Evolutionary conservation across 2,113 vertebrate species (phyloP), one percentile per base, ranked within the genome.

Genomic region (Emberiza fucata): DNA sequence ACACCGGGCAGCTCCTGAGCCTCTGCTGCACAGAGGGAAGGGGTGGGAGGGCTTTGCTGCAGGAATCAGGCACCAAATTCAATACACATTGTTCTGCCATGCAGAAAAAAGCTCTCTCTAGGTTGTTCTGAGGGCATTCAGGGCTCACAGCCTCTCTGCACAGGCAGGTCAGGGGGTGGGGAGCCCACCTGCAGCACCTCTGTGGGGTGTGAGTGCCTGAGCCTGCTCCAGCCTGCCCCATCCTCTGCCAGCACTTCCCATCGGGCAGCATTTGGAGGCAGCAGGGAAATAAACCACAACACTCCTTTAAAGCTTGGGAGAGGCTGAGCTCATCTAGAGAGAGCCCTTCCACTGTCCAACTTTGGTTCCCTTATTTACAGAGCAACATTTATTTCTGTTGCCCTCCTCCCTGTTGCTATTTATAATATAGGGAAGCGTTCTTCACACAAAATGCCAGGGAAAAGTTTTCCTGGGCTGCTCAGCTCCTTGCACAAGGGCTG

Each of bases 391-490:
- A 92, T 86, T 87, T 31, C 88, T 88, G 19, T 64, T 86, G 79
- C 94, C 59, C 77, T 96, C 86, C 92, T 84, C 68, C 63, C 68
- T 86, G 81, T 24, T 85, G 84, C 93, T 97, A 90, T 94, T 94
- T 95, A 91, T 96, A 97, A 90, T 60, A 75, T 3, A 88, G 75
- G 63, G 85, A 93, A 96, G 56, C 0, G 0, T 63, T 93, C 71
- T 51, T 75, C 79, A 24, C 28, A 33, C 64, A 80, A 83, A 90
- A 92, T 83, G 54, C 65, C 72, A 96, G 77, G 48, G 72, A 90
- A 93, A 96, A 78, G 72, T 75, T 96, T 75, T 68, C 48, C 65
- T 66, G 90, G 70, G 85, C 86, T 75, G 86, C 86, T 93, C 82
- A 87, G 88, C 60, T 84, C 8, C 0, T 86, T 1, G 5, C 75